phyloP scores from a whole-genome alignment of 2,113 vertebrate species.

The Orientallactaga bullata region DNA sequence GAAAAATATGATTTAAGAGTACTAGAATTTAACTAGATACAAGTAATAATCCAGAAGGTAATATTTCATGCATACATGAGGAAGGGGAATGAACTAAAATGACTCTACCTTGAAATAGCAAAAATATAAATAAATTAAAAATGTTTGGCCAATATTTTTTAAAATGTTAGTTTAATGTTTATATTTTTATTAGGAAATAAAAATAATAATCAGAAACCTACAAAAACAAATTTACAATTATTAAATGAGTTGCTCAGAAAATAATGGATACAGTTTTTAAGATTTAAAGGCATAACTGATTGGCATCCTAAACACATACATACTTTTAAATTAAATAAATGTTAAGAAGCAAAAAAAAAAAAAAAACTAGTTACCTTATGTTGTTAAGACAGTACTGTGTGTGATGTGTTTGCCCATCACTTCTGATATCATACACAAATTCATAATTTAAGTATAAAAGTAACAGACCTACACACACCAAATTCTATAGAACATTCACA shows the following conservation, averaged over 20 bases:
- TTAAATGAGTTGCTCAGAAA: not conserved
- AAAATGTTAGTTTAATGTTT: slow-evolving; percentile 6
- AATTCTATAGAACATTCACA: not conserved
- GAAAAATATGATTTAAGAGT: not conserved
- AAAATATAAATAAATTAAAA: not conserved
- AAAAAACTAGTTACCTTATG: not conserved
- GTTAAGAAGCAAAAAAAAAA: not conserved
- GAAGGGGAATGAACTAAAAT: not conserved
- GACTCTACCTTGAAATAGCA: not conserved
- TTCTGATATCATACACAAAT: not conserved
- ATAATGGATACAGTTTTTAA: not conserved
- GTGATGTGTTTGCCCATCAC: not conserved
- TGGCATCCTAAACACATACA: not conserved
- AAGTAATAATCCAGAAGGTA: not conserved
- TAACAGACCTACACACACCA: not conserved
- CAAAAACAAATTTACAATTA: not conserved
- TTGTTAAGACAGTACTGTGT: not conserved
- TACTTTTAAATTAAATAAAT: not conserved
- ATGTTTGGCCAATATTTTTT: not conserved
- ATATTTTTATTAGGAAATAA: slow-evolving; percentile 35
- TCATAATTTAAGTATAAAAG: not conserved
- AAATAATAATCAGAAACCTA: not conserved
- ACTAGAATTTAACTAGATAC: not conserved
- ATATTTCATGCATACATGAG: too few species aligned
- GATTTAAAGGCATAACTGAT: not conserved